Evolutionary conservation across 2,113 vertebrate genomes (phyloP), one percentile per base, ranked within the genome.

Genomic region (Gallinago jamesoni): DNA sequence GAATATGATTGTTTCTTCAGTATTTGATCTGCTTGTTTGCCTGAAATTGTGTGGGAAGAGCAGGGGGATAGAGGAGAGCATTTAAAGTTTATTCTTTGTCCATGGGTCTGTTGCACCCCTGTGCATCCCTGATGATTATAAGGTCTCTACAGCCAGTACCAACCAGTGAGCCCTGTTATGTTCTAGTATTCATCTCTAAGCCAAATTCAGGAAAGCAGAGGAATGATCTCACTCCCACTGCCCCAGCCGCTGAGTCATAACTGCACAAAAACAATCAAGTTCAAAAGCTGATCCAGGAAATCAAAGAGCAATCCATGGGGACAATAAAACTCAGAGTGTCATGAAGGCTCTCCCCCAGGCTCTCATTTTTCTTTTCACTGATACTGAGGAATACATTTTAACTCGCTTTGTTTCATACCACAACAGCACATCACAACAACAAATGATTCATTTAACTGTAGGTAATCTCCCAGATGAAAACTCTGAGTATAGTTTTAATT

Each of bases 41-140:
- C 16, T 57, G 43, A 68, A 56, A 52, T 0, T 3, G 6, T 1
- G 4, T 6, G 1, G 4, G 6, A 8, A 21, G 9, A 56, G 20
- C 27, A 57, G 6, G 3, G 10, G 10, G 20, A 25, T 2, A 50
- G 10, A 23, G 5, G 3, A 77, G 6, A 39, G 10, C 9, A 81
- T 67, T 72, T 35, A 8, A 23, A 43, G 45, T 27, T 90, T 43
- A 17, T 33, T 52, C 8, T n/a, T 64, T 72, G 30, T 8, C 2
- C 33, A 14, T 41, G 21, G 78, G 48, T 28, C 27, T 27, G 16
- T 18, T 27, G 48, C 24, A 17, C 8, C 60, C 75, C 43, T 53
- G 41, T n/a, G 20, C 66, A 47, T 13, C 41, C 35, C n/a, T 35
- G 16, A 25, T 39, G 39, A 43, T 41, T 17, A 1, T 10, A 31